Percentiles rank a stretch among this genome's conserved stretches.
Evolutionary conservation across 1,140 invertebrate genomes (phyloP).

Genomic region (Kradibia gibbosae): DNA sequence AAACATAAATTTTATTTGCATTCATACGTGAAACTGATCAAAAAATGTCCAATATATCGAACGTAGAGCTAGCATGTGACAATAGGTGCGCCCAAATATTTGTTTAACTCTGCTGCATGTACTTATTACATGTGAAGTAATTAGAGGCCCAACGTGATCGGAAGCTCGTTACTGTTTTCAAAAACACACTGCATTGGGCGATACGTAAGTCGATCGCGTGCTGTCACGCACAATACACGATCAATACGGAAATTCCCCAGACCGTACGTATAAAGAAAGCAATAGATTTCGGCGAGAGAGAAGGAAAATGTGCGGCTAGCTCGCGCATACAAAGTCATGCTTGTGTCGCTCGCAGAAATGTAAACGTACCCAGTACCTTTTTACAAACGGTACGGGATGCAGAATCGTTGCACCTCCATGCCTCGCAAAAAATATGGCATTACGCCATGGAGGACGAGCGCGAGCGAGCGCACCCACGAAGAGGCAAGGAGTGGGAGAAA

Average conservation of each 20-base stretch:
- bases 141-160: no score
- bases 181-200: not conserved
- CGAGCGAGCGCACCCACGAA: not conserved
- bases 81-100: no score
- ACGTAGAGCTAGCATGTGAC: no score
- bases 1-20: no score
- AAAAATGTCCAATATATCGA: no score
- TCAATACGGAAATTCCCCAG: conserved; percentile 1
- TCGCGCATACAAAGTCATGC: no score
- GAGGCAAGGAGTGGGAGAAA: not conserved
- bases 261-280: not conserved
- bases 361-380: no score
- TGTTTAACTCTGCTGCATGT: no score
- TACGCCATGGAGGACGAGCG: not conserved
- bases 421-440: not conserved
- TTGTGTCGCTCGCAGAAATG: no score
- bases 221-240: not conserved
- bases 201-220: not conserved
- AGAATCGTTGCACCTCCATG: not conserved
- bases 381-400: not conserved
- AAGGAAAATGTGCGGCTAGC: no score
- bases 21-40: no score
- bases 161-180: not conserved
- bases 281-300: not conserved
- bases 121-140: no score